Conservation (phyloP, 2,113 vertebrate genomes). For the Circaetus cinerascens region DNA sequence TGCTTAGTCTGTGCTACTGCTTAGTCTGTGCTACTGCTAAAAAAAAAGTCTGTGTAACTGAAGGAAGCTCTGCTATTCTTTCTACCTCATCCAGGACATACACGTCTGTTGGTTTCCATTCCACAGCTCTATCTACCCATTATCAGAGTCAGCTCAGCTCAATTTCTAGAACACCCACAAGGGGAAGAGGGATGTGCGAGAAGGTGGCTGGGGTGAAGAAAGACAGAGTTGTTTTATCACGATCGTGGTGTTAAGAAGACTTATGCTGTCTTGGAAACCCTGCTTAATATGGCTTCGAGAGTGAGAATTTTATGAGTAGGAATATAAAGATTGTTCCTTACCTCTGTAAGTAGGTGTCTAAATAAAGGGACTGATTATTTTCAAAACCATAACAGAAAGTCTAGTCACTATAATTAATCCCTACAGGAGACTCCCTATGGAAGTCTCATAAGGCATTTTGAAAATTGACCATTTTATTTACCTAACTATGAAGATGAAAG, state of each 20-base stretch:
- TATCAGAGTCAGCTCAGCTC: not conserved
- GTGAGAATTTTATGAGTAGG: not conserved
- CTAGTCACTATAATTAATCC: not conserved
- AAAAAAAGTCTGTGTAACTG: not conserved
- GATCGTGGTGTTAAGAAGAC: not conserved
- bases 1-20: not conserved
- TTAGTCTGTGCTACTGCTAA: not conserved
- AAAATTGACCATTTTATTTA: not conserved
- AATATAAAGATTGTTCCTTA: not conserved
- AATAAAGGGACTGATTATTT: not conserved
- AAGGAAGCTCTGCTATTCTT: not conserved
- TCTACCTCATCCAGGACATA: not conserved
- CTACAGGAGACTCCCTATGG: not conserved
- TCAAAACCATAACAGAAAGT: not conserved
- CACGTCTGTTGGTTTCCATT: not conserved
- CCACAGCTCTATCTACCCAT: not conserved
- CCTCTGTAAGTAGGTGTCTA: not conserved
- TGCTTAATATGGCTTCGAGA: not conserved
- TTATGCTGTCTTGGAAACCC: not conserved
- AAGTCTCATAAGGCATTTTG: not conserved
- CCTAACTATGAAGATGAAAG: not conserved
- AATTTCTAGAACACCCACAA: not conserved
- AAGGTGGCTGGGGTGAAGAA: not conserved
- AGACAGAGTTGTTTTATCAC: not conserved
- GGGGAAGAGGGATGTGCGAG: rapidly evolving